A percentile compares a stretch with the other conserved stretches of the same genome.
These are phyloP conservation scores for Thecophora atra DNA, from an alignment of 2,888 invertebrate species.

Conservation along the genomic window DNA sequence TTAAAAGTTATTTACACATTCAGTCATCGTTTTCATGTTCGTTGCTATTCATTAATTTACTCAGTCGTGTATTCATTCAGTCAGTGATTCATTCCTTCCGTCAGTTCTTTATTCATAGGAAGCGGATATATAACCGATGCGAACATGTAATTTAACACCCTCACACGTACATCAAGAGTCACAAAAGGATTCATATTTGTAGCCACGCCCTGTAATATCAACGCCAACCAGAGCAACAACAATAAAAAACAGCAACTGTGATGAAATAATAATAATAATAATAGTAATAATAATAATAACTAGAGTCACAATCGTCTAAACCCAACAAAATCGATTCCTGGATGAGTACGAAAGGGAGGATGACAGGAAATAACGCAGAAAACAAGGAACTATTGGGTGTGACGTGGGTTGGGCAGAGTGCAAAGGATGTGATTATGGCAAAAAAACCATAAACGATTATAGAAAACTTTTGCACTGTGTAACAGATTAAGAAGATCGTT, in stretches of 20 bases:
- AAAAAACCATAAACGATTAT: not conserved
- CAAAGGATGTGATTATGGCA: slow-evolving; percentile 2
- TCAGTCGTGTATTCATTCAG: not conserved
- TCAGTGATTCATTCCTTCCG: slow-evolving; percentile 8
- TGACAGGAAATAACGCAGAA: not conserved
- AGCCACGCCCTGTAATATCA: slow-evolving; percentile 15
- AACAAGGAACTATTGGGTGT: not conserved
- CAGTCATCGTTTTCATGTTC: not conserved
- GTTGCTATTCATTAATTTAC: not conserved
- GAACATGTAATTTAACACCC: not conserved
- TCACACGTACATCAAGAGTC: not conserved
- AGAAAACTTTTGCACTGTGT: not conserved
- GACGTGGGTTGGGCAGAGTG: not conserved
- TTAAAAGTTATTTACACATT: not conserved
- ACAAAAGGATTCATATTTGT: slow-evolving; percentile 1
- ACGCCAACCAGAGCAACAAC: slow-evolving; percentile 19
- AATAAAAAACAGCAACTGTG: slow-evolving; percentile 2
- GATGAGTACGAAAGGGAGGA: not conserved
- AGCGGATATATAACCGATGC: not conserved
- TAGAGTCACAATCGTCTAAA: not conserved
- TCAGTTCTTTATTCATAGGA: slow-evolving; percentile 4
- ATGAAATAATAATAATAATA: not conserved
- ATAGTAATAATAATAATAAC: not conserved
- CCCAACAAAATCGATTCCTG: not conserved
- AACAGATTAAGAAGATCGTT: slow-evolving; percentile 24